These are phyloP conservation scores for Cheilosia impressa DNA, from an alignment of 2,888 invertebrate genomes.

Conservation along the genomic window DNA sequence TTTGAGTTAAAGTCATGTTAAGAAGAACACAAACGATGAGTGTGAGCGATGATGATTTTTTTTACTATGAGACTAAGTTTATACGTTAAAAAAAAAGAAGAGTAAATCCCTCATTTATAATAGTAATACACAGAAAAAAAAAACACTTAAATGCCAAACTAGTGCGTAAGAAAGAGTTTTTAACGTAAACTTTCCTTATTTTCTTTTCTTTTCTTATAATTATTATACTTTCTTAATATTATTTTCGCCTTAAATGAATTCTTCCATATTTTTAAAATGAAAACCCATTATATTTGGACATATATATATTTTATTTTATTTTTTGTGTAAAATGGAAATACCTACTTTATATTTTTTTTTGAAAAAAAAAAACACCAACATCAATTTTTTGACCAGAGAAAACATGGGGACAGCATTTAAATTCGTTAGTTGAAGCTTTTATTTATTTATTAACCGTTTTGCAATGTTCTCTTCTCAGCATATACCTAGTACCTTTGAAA, in stretches of 20 bases:
- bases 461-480: background rate
- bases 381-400: background rate
- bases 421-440: constrained; percentile 1
- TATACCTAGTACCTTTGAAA: constrained; percentile 46
- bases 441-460: constrained; percentile 2
- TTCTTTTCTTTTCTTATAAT: constrained; percentile 11
- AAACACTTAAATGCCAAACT: constrained; percentile 74
- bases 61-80: constrained; percentile 63
- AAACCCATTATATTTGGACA: background rate
- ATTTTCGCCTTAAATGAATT: constrained; percentile 65
- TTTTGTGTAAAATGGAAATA: constrained; percentile 12
- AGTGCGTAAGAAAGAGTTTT: constrained; percentile 58
- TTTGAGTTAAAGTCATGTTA: constrained; percentile 64
- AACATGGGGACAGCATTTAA: constrained; percentile 12
- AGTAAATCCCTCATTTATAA: constrained; percentile 53
- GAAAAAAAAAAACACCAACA: background rate
- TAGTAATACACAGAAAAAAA: constrained; percentile 46
- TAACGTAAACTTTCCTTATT: constrained; percentile 47
- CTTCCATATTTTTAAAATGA: constrained; percentile 61
- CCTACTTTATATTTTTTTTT: background rate
- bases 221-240: constrained; percentile 21
- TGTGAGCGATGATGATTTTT: constrained; percentile 60
- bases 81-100: constrained; percentile 47
- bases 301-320: constrained; percentile 22
- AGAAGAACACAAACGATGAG: constrained; percentile 37